Base-by-base conservation (phyloP, 30 jellyfish, hydroid and myxozoan genomes). In the Pseudorhiza aurosa region DNA sequence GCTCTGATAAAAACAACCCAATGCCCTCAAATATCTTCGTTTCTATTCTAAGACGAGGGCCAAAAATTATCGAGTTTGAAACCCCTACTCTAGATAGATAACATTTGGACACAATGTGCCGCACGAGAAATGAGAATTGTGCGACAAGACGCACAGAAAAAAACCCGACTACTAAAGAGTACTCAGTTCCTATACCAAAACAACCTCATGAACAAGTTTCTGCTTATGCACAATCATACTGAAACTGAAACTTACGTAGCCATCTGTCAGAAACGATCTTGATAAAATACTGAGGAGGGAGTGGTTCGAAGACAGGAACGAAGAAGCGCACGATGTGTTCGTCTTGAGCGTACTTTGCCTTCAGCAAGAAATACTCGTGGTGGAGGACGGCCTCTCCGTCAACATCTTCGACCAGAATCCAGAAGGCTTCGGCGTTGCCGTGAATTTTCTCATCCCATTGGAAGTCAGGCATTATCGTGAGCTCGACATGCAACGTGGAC, bases 371-470 rank as follows among this genome's bases (percentile, higher is more conserved):
- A 81, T 95, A 95, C 71, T 95, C 99, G 42, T 88, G 96, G 82
- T 95, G 99, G 70, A 95, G 59, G 62, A 95, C 89, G n/a, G 68
- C 72, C 65, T 95, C 99, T 19, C 97, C 87, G 79, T 95, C 99
- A 12, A 95, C 99, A 72, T 95, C 99, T 71, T 89, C 97, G 50
- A 95, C 99, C 39, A 95, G 89, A 6, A 95, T 68, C 99, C 99
- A 95, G 50, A 95, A 95, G 1, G 99, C 97, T 72, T 95, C 98
- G 9, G 97, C 83, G 87, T 82, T 82, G 51, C 99, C 99, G 68
- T 95, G 99, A n/a, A 95, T 95, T 33, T 89, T 95, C 42, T 73
- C 96, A 37, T 95, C 99, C 99, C 99, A 95, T 65, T 95, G 96
- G 46, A 95, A 95, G 74, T 95, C 99, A 2, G 99, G 99, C 82